Evolutionary conservation across 2,888 invertebrate species (phyloP), one percentile per base, ranked within the genome.

Genomic region (Shargacucullia verbasci): DNA sequence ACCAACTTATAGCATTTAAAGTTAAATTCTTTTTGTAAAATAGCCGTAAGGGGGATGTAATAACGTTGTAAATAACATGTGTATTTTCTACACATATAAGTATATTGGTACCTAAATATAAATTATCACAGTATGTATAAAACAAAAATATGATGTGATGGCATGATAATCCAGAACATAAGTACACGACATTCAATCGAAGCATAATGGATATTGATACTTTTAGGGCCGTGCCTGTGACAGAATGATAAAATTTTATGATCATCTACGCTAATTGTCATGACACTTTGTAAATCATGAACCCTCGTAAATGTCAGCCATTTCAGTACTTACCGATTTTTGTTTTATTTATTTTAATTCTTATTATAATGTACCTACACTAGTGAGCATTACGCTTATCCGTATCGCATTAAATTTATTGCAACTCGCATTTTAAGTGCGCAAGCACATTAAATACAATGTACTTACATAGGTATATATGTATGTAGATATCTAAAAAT

Each of bases 261-360:
- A 79, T 73, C 74, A 74, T 75, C 74, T 75, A 79, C 81, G 73
- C 71, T 82, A 82, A 85, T 83, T 83, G 79, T 80, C 78, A 69
- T 75, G 65, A 62, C 65, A 78, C 78, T 73, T 78, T 77, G 69
- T 78, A 73, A 77, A 82, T 79, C 71, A 68, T 68, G 67, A 65
- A 79, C 81, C 80, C 78, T 82, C 79, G 74, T 83, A 80, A 82
- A 80, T 78, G 80, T 81, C 83, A 78, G 47, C 14, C 46, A 45
- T 68, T 69, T 66, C 70, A 68, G 67, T 27, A 27, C 7, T 29
- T 68, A 76, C 38, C 55, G 31, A 54, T 43, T 64, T 72, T 59
- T 49, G 29, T 61, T 66, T 65, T 75, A 41, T 66, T 68, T 67
- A 34, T 44, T 56, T 68, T 67, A 34, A 41, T 56, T 48, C 55